These are phyloP conservation scores for Ceratoteleas bidentatus DNA, from an alignment of 1,140 invertebrate species.

Conservation along the genomic window DNA sequence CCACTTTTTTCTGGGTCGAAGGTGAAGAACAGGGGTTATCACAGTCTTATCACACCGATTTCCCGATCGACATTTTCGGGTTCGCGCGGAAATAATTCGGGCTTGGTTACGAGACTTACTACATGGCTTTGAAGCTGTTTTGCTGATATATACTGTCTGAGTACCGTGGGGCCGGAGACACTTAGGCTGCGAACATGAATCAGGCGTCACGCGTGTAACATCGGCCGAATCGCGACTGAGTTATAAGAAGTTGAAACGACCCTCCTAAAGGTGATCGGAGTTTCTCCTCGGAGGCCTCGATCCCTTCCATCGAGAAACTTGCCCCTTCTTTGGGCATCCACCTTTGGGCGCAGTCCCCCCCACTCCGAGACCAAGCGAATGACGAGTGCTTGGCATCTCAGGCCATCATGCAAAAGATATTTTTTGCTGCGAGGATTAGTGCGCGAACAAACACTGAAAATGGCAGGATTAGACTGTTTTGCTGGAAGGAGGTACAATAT, in stretches of 20 bases:
- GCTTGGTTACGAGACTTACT: no score
- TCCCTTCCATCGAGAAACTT: conserved; percentile 30
- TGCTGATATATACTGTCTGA: background rate
- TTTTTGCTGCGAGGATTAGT: conserved; percentile 6
- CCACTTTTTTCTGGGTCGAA: no score
- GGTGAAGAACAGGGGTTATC: no score
- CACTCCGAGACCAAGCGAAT: background rate
- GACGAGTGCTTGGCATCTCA: background rate
- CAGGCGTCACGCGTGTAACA: conserved; percentile 74
- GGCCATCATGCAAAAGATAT: conserved; percentile 11
- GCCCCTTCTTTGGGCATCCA: conserved; percentile 11
- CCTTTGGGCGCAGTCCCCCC: conserved; percentile 27
- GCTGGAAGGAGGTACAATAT: background rate
- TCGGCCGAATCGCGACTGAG: conserved; percentile 71
- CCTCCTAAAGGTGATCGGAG: conserved; percentile 72
- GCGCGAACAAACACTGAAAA: background rate
- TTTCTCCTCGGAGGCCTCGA: conserved; percentile 60
- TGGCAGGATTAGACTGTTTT: background rate
- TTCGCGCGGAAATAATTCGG: no score
- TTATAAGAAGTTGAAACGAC: conserved; percentile 65
- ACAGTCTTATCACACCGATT: no score
- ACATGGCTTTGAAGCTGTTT: background rate
- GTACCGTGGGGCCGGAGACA: background rate
- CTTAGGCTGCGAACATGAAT: conserved; percentile 2
- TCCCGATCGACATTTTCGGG: no score